Conservation (phyloP, 1,140 invertebrate species). For the Sycophila sp. region DNA sequence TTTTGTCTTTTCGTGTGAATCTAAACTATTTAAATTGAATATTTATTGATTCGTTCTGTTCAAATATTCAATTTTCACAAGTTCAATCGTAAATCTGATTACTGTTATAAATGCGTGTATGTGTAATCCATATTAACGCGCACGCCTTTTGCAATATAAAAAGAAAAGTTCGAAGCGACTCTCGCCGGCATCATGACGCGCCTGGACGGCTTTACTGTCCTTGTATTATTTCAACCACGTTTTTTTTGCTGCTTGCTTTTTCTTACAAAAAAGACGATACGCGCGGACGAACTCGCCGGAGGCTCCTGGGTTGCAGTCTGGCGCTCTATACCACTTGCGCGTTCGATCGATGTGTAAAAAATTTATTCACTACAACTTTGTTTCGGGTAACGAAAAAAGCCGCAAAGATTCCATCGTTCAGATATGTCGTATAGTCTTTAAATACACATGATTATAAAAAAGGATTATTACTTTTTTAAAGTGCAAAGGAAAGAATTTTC, state of each 20-base stretch:
- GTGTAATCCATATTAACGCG: neutral
- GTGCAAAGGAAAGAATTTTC: too few species aligned
- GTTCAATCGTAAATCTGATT: too few species aligned
- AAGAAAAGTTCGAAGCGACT: neutral
- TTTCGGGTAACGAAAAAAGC: too few species aligned
- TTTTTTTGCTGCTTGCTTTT: neutral
- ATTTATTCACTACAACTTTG: too few species aligned
- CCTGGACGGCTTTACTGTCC: conserved; percentile 5
- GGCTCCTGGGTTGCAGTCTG: neutral
- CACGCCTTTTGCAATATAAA: neutral
- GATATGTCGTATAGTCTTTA: neutral
- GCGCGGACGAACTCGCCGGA: neutral
- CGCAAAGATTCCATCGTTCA: neutral
- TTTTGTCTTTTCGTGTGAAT: too few species aligned
- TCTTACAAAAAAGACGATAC: neutral
- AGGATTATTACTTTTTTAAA: too few species aligned
- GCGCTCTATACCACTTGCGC: too few species aligned
- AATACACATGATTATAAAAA: neutral
- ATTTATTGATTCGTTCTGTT: too few species aligned
- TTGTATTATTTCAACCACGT: neutral
- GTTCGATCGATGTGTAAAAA: too few species aligned
- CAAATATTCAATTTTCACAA: too few species aligned
- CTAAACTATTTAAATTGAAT: too few species aligned
- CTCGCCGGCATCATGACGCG: neutral
- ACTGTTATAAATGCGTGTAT: neutral